phyloP scores from a whole-genome alignment of 2,113 vertebrate genomes.

The Machaerirhynchus nigripectus region DNA sequence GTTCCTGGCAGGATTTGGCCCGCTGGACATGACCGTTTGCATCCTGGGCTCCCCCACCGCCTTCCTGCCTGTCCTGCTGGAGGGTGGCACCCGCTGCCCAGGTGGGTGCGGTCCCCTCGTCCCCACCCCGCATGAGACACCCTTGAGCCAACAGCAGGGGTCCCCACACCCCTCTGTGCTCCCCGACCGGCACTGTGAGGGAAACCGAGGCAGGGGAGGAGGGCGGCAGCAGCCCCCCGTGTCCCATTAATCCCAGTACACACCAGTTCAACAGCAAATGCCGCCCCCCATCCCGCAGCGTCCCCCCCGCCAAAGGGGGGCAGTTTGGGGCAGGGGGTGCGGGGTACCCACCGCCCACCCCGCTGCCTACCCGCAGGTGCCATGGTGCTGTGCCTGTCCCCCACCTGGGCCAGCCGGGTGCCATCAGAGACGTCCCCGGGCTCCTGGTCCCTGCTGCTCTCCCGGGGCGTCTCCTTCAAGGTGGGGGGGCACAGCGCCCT shows the following conservation, averaged over 20 bases:
- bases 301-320: too few relatives aligned
- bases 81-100: slow-evolving; percentile 34
- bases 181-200: not conserved
- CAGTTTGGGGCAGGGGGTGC: not conserved
- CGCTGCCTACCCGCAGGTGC: slow-evolving; percentile 60
- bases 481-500: slow-evolving; percentile 72
- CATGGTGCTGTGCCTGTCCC: slow-evolving; percentile 78
- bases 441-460: slow-evolving; percentile 66
- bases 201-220: not conserved
- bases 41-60: slow-evolving; percentile 11
- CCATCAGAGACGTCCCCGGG: slow-evolving; percentile 40
- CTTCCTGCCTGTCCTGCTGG: slow-evolving; percentile 34
- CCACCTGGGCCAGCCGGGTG: slow-evolving; percentile 71
- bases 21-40: not conserved
- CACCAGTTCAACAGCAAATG: not conserved
- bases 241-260: not conserved
- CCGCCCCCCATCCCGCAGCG: not conserved
- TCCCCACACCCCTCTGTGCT: fast-evolving
- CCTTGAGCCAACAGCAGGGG: not conserved
- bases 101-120: not conserved
- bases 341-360: fast-evolving
- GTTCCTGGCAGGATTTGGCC: not conserved
- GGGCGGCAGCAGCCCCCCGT: not conserved
- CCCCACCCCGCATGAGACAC: fast-evolving
- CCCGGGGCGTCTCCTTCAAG: slow-evolving; percentile 76